Base-by-base conservation (phyloP, 1,140 invertebrate genomes). In the Ruditapes philippinarum region DNA sequence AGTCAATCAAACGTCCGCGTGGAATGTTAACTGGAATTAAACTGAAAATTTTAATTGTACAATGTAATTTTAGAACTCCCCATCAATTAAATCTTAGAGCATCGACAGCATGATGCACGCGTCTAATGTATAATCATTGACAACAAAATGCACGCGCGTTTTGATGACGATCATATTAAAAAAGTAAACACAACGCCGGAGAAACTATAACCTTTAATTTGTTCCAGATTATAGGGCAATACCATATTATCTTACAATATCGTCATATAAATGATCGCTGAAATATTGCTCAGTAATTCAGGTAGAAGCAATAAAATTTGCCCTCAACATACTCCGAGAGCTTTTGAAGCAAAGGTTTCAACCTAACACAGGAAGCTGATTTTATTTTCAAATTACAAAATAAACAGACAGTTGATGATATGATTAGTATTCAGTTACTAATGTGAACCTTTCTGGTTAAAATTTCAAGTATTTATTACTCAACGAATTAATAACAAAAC, bases 171-270 rank as follows among this genome's bases (percentile, higher is more conserved):
- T 51, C n/a, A 78, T 54, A 78, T 78, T 57, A 78, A 78, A 78
- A 54, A 36, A 57, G 74, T 78, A 78, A 78, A 78, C 49, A 78
- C 40, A n/a, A 78, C 45, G 74, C 74, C 57, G 36, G 25, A 33
- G 79, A 81, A 62, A 65, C 28, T 31, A 31, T 42, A 81, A 54
- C 79, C 79, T 62, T 42, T 65, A 81, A 81, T 81, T 81, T 81
- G 54, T 65, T 5, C 25, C 11, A 62, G 79, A 81, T 81, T 81
- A 81, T 62, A 81, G n/a, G 54, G 79, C 38, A 81, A 40, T 65
- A 54, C 28, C 4, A 54, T 54, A 78, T 78, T 49, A 17, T 54
- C 49, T 78, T 78, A 78, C 74, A 54, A 1, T 36, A 22, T 14
- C 12, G 42, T 78, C 33, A 45, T 33, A 78, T 78, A 51, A 25